Evolutionary conservation across 2,888 invertebrate genomes (phyloP).

Genomic region (Eurytoma californica): DNA sequence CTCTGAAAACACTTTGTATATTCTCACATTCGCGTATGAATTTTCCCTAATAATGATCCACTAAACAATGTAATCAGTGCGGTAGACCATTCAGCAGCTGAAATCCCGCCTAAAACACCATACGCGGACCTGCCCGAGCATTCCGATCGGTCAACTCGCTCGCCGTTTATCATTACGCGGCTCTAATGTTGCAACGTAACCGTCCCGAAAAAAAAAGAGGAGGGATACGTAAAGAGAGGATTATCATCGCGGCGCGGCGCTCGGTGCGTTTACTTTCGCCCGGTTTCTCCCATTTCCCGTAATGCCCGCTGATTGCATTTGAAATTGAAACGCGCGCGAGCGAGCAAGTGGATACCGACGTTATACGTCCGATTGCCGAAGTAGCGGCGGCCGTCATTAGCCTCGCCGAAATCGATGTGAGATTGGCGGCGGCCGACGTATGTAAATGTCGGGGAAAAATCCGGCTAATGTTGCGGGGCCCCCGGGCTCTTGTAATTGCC

Average conservation of each 20-base stretch:
- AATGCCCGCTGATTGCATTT: conserved; percentile 68
- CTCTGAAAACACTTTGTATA: too few relatives aligned
- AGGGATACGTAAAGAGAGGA: background rate
- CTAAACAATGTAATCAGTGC: too few relatives aligned
- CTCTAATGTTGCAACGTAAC: conserved; percentile 15
- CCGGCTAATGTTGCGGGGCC: conserved; percentile 15
- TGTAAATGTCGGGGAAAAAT: background rate
- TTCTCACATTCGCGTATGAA: too few relatives aligned
- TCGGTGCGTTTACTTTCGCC: conserved; percentile 66
- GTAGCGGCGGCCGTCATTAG: conserved; percentile 5
- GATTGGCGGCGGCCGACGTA: background rate
- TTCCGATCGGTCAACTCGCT: background rate
- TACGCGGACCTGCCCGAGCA: too few relatives aligned
- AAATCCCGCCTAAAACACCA: too few relatives aligned
- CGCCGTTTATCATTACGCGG: conserved; percentile 23
- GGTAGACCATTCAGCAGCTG: too few relatives aligned
- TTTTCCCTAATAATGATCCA: too few relatives aligned
- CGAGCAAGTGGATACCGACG: conserved; percentile 2
- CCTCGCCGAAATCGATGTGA: conserved; percentile 43
- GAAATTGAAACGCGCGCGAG: conserved; percentile 67
- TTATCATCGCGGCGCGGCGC: background rate
- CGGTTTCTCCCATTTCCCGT: conserved; percentile 73
- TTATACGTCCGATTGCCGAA: background rate
- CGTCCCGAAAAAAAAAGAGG: conserved; percentile 1
- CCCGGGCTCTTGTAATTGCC: too few relatives aligned